These are phyloP conservation scores for Daphoenositta chrysoptera DNA, from an alignment of 2,113 vertebrate species.

Conservation along the genomic window DNA sequence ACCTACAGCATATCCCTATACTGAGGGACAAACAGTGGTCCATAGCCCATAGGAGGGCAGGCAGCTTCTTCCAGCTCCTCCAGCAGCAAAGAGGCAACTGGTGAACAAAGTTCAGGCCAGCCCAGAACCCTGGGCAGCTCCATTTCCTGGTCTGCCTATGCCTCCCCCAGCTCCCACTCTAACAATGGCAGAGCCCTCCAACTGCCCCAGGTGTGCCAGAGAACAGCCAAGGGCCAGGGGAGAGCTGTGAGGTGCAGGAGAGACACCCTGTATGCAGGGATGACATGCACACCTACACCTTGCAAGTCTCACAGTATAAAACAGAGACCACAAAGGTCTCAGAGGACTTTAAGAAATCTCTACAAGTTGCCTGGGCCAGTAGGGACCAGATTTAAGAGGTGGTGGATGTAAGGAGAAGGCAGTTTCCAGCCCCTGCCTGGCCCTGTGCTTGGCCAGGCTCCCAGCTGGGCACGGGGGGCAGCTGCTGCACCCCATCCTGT, in stretches of 20 bases:
- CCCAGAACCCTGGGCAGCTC: neutral
- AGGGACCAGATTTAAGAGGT: neutral
- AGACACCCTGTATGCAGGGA: neutral
- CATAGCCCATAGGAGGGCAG: neutral
- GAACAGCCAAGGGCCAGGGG: neutral
- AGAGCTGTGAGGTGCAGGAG: neutral
- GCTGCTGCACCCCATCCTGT: neutral
- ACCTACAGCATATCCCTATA: neutral
- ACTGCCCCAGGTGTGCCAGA: neutral
- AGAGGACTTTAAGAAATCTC: neutral
- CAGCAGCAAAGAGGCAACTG: neutral
- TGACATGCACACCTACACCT: neutral
- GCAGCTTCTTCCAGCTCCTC: neutral
- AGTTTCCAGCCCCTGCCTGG: neutral
- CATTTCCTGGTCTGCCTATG: neutral
- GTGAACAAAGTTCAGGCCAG: neutral
- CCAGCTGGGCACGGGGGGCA: rapidly evolving
- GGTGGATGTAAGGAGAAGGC: neutral
- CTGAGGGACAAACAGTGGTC: neutral
- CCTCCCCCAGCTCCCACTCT: neutral
- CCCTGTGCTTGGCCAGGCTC: neutral
- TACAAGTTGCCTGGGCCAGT: neutral
- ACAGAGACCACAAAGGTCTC: neutral
- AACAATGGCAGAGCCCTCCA: neutral
- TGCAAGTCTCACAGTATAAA: neutral